phyloP scores from a whole-genome alignment of 2,113 vertebrate genomes.

The Galemys pyrenaicus region DNA sequence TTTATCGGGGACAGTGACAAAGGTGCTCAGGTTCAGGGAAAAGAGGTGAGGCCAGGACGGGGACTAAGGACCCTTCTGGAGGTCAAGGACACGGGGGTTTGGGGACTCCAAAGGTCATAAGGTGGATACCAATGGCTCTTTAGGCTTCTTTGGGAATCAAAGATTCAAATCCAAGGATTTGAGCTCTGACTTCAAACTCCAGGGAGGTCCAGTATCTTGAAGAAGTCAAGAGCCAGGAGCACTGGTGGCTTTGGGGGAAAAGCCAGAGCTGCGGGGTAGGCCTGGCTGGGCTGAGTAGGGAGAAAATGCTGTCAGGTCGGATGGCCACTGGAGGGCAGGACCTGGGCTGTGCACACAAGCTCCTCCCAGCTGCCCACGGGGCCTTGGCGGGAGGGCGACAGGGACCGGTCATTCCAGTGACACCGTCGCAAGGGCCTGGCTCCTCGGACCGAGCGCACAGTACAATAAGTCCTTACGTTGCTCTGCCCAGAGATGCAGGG shows the following conservation, averaged over 20 bases:
- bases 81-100: not conserved
- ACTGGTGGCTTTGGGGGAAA: not conserved
- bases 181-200: slow-evolving; percentile 47
- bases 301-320: not conserved
- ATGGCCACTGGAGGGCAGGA: not conserved
- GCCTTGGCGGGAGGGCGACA: not conserved
- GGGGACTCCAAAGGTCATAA: not conserved
- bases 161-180: not conserved
- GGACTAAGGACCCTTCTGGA: not conserved
- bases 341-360: not conserved
- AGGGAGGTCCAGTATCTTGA: not conserved
- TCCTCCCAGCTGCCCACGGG: not conserved
- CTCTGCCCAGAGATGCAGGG: not conserved
- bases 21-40: not conserved
- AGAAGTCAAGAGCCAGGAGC: slow-evolving; percentile 4
- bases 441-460: not conserved
- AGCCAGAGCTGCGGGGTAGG: not conserved
- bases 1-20: not conserved
- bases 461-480: too few species aligned
- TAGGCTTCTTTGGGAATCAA: not conserved
- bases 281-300: not conserved
- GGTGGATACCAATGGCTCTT: not conserved
- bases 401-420: not conserved
- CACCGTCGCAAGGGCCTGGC: not conserved
- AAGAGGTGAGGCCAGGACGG: not conserved